These are phyloP conservation scores for Siphonodentalium dalli DNA, from an alignment of 2,888 invertebrate genomes.

Conservation along the genomic window DNA sequence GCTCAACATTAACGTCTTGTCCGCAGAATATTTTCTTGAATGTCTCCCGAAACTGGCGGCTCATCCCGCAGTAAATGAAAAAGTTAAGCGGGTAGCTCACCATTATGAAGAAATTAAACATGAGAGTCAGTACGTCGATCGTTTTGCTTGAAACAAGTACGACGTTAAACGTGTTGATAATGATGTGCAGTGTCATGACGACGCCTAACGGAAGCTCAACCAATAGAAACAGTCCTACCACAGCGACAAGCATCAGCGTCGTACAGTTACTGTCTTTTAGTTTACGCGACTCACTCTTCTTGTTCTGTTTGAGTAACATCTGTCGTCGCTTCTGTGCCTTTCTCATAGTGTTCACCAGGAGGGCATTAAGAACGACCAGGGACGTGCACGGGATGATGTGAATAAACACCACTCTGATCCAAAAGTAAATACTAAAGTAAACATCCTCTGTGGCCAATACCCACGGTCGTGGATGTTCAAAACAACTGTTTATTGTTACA, in stretches of 20 bases:
- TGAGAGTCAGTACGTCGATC: constrained; percentile 57
- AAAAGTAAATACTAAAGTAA: constrained; percentile 78
- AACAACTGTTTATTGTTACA: constrained; percentile 42
- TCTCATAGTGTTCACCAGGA: constrained; percentile 85
- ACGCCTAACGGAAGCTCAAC: constrained; percentile 67
- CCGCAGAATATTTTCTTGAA: constrained; percentile 81
- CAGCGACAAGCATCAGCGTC: constrained; percentile 66
- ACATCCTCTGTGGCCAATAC: constrained; percentile 67
- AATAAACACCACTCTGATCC: constrained; percentile 89
- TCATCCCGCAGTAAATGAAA: constrained; percentile 96
- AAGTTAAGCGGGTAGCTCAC: constrained; percentile 92
- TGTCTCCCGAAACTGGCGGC: constrained; percentile 91
- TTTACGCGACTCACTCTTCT: constrained; percentile 61
- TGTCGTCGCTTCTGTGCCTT: constrained; percentile 82
- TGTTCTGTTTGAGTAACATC: constrained; percentile 79
- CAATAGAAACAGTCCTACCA: constrained; percentile 67
- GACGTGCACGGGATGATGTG: constrained; percentile 88
- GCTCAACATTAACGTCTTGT: constrained; percentile 41
- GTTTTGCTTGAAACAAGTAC: constrained; percentile 34
- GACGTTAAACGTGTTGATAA: constrained; percentile 64
- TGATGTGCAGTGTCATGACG: constrained; percentile 76
- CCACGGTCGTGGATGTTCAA: constrained; percentile 32
- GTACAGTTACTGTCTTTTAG: constrained; percentile 62
- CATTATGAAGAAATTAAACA: constrained; percentile 90
- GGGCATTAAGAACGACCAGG: constrained; percentile 85